These are phyloP conservation scores for Diarsia brunnea DNA, from an alignment of 2,888 invertebrate species.

Conservation along the genomic window DNA sequence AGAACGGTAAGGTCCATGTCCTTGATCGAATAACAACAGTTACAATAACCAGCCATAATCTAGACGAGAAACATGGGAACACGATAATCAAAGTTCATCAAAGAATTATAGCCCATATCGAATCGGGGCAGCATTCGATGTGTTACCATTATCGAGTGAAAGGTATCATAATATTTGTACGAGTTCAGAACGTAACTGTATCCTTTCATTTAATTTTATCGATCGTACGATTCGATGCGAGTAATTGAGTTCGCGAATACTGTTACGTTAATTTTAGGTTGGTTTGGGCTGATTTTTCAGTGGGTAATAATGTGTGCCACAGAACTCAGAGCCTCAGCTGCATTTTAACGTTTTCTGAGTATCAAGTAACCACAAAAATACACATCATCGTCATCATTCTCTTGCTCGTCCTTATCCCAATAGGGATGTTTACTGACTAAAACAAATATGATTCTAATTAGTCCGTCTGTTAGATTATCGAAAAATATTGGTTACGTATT, in stretches of 20 bases:
- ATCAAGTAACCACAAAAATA: too few relatives aligned
- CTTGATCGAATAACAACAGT: constrained; percentile 17
- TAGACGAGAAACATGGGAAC: not conserved
- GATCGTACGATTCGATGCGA: constrained; percentile 56
- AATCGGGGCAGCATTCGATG: constrained; percentile 30
- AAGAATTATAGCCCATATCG: constrained; percentile 25
- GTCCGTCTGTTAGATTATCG: too few relatives aligned
- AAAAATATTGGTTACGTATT: too few relatives aligned
- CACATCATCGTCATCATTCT: too few relatives aligned
- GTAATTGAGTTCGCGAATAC: constrained; percentile 59
- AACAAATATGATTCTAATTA: too few relatives aligned
- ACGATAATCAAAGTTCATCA: constrained; percentile 23
- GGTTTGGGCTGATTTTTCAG: constrained; percentile 29
- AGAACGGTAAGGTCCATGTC: not conserved
- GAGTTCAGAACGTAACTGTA: constrained; percentile 58
- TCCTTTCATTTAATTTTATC: constrained; percentile 45
- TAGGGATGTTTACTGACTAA: too few relatives aligned
- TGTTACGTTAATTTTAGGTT: constrained; percentile 41
- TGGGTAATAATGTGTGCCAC: not conserved
- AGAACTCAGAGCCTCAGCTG: not conserved
- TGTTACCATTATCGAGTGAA: constrained; percentile 48
- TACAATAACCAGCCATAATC: not conserved
- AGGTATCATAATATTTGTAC: constrained; percentile 52
- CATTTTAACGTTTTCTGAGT: not conserved
- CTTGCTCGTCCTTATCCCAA: too few relatives aligned